A percentile compares a stretch with the other conserved stretches of the same genome.
Conservation (phyloP, 2,797 vertebrate species). For the Chelonia mydas region DNA sequence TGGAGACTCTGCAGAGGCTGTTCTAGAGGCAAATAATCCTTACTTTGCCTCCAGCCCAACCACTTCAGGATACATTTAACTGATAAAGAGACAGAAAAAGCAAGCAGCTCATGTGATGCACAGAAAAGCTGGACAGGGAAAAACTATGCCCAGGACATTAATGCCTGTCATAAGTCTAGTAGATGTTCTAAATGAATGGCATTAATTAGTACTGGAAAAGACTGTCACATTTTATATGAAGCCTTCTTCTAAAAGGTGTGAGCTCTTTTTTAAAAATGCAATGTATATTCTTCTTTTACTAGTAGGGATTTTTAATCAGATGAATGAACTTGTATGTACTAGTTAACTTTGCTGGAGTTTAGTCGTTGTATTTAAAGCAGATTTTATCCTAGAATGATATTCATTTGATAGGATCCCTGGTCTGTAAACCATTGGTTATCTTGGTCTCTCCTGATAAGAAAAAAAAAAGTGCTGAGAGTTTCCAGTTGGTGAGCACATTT, state of each 20-base stretch:
- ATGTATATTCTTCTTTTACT: constrained; percentile 79
- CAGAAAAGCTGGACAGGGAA: constrained; percentile 50
- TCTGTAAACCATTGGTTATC: constrained; percentile 99
- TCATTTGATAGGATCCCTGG: constrained; percentile 99
- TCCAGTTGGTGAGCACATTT: constrained; percentile 99
- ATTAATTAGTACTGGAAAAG: constrained; percentile 76
- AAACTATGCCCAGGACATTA: constrained; percentile 58
- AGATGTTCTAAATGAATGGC: constrained; percentile 69
- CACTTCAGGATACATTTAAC: constrained; percentile 42
- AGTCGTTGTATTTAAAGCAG: constrained; percentile 89
- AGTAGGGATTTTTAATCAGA: constrained; percentile 81
- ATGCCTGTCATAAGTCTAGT: constrained; percentile 57
- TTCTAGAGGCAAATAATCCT: constrained; percentile 28
- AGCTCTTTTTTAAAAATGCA: constrained; percentile 53
- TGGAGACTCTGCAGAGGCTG: neutral
- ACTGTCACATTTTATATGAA: constrained; percentile 63
- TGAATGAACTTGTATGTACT: constrained; percentile 86
- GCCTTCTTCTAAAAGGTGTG: constrained; percentile 55
- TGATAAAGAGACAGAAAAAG: constrained; percentile 37
- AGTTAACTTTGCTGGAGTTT: constrained; percentile 88
- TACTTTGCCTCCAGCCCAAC: constrained; percentile 11
- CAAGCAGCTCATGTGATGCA: constrained; percentile 54
- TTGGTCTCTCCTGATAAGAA: constrained; percentile 99
- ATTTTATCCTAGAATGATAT: constrained; percentile 97
- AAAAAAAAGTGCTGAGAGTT: constrained; percentile 96